Conservation (phyloP, 2,797 vertebrate species). For the Pseudomugil tenellus region DNA sequence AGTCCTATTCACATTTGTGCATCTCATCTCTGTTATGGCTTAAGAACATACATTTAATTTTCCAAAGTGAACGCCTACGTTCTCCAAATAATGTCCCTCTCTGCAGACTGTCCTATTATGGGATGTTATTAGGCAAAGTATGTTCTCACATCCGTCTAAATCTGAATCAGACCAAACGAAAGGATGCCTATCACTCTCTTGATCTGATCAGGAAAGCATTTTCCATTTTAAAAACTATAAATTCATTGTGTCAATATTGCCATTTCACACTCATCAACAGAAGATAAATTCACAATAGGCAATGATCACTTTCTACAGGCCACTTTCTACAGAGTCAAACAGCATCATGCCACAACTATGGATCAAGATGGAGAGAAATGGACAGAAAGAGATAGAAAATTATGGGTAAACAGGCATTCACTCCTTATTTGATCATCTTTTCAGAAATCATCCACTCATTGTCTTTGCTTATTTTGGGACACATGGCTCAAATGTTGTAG, state of each 20-base stretch:
- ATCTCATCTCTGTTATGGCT: slow-evolving; percentile 83
- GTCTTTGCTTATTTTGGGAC: slow-evolving; percentile 76
- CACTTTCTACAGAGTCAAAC: slow-evolving; percentile 82
- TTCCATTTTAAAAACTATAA: slow-evolving; percentile 55
- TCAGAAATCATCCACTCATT: slow-evolving; percentile 52
- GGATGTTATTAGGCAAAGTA: slow-evolving; percentile 46
- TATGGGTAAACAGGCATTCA: slow-evolving; percentile 39
- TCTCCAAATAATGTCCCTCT: slow-evolving; percentile 36
- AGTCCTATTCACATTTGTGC: slow-evolving; percentile 71
- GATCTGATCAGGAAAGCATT: slow-evolving; percentile 62
- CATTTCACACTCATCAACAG: slow-evolving; percentile 69
- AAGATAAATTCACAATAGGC: slow-evolving; percentile 75
- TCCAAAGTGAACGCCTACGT: slow-evolving; percentile 30
- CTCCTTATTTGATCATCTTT: slow-evolving; percentile 33
- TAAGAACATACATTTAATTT: slow-evolving; percentile 71
- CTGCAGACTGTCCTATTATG: slow-evolving; percentile 24
- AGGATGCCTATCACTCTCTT: slow-evolving; percentile 29
- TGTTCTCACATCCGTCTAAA: slow-evolving; percentile 61
- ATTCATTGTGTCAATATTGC: slow-evolving; percentile 73
- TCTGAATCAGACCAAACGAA: slow-evolving; percentile 43
- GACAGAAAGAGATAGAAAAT: slow-evolving; percentile 28
- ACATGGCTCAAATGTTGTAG: slow-evolving; percentile 44
- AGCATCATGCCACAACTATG: slow-evolving; percentile 83
- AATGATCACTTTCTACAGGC: slow-evolving; percentile 78
- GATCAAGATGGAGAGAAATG: slow-evolving; percentile 52